Evolutionary conservation across 2,888 invertebrate species (phyloP), one percentile per base, ranked within the genome.

Genomic region (Sturmia bella): DNA sequence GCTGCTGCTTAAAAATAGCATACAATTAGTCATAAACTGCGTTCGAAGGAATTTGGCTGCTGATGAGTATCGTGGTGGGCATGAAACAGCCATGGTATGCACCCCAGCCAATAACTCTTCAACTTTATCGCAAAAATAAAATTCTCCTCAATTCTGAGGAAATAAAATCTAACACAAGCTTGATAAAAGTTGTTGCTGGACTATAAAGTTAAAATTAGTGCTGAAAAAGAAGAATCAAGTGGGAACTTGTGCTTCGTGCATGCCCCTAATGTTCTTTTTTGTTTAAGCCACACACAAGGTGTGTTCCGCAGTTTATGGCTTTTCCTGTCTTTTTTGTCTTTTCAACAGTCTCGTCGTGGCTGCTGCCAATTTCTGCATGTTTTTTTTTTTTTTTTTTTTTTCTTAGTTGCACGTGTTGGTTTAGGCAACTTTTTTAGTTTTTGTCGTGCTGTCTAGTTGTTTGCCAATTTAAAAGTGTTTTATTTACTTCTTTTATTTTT

Each of bases 361-460:
- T 37, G 37, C 54, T 69, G 61, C 54, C 59, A 68, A 70, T 57
- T 64, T 72, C 13, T 61, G 17, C 32, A 32, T 59, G 41, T 13
- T 66, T 37, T n/a, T 27, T 27, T 27, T 27, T 27, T 32, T 1
- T 50, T 15, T 37, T n/a, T 27, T 27, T 27, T 27, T 27, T 32
- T 1, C 39, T 15, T 13, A 45, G 12, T 27, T 72, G 61, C 70
- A 76, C 72, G 66, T 61, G 66, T 61, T 57, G 15, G 21, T 70
- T 13, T 59, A 21, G 17, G 17, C 5, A 57, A 74, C 24, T 74
- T 64, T 56, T 17, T 48, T 11, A 27, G 24, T 59, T 32, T 72
- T 72, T 57, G 61, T 56, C 61, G 56, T 76, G n/a, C n/a, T n/a
- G 81, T 77, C 69, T 63, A 56, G 66, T 45, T 77, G 59, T 69